Evolutionary conservation across 2,797 vertebrate species (phyloP).

Genomic region (Pseudocheirus occidentalis): DNA sequence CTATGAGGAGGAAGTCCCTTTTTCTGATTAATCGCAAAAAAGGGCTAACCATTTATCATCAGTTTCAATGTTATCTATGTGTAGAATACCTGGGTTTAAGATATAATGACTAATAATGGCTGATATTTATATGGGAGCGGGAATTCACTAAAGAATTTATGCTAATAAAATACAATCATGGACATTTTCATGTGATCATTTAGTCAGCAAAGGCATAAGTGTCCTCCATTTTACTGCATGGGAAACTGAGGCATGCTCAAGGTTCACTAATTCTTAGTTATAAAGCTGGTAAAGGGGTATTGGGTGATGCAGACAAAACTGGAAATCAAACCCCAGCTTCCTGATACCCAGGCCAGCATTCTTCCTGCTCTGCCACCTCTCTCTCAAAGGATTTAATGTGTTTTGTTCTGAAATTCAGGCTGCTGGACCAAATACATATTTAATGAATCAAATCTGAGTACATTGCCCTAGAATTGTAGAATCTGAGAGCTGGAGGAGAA

Average conservation of each 20-base stretch:
- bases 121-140: not conserved
- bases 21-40: not conserved
- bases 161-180: not conserved
- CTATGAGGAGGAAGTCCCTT: not conserved
- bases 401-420: not conserved
- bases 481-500: not conserved
- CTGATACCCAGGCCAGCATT: not conserved
- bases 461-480: not conserved
- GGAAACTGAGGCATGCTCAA: not conserved
- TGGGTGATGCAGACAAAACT: not conserved
- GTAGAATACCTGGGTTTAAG: not conserved
- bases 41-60: not conserved
- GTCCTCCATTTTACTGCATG: not conserved
- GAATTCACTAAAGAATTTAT: not conserved
- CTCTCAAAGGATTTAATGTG: not conserved
- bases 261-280: not conserved
- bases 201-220: not conserved
- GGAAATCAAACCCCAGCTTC: conserved; percentile 15
- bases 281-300: not conserved
- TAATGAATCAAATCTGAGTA: conserved; percentile 15
- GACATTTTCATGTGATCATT: not conserved
- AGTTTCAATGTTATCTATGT: not conserved
- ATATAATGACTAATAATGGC: not conserved
- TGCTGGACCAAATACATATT: conserved; percentile 22
- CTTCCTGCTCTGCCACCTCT: not conserved